Conservation (phyloP, 2,797 vertebrate species). For the Limnodromus scolopaceus region DNA sequence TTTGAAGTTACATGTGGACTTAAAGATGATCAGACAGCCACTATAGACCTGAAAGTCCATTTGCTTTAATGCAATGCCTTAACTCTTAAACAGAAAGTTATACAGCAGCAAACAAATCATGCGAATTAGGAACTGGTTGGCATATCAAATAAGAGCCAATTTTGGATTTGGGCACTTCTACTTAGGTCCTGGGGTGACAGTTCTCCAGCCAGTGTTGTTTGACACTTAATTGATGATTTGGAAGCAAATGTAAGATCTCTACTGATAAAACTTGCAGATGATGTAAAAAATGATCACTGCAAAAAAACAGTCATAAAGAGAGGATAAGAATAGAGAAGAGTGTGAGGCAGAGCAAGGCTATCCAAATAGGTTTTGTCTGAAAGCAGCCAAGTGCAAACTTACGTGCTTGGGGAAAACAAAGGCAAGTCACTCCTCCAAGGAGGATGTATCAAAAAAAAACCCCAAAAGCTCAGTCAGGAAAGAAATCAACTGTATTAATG, state of each 20-base stretch:
- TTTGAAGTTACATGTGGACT: neutral
- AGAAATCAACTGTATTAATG: neutral
- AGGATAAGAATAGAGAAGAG: neutral
- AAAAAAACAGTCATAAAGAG: neutral
- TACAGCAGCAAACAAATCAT: neutral
- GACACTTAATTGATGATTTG: neutral
- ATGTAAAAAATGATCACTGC: neutral
- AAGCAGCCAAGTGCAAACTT: neutral
- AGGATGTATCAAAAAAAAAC: neutral
- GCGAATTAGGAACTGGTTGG: too few relatives aligned
- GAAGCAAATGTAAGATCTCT: neutral
- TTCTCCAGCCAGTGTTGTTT: neutral
- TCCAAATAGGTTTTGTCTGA: neutral
- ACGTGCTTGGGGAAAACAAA: accelerated
- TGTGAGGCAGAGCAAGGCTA: neutral
- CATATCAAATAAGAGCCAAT: neutral
- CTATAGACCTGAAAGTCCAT: neutral
- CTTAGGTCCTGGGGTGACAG: neutral
- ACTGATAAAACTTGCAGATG: neutral
- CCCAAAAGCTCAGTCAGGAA: neutral
- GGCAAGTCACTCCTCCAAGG: neutral
- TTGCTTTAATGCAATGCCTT: neutral
- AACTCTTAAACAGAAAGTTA: neutral
- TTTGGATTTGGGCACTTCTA: neutral
- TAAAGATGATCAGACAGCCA: neutral